Evolutionary conservation across 2,797 vertebrate genomes (phyloP), one percentile per base, ranked within the genome.

Genomic region (Rhynchotus rufescens): DNA sequence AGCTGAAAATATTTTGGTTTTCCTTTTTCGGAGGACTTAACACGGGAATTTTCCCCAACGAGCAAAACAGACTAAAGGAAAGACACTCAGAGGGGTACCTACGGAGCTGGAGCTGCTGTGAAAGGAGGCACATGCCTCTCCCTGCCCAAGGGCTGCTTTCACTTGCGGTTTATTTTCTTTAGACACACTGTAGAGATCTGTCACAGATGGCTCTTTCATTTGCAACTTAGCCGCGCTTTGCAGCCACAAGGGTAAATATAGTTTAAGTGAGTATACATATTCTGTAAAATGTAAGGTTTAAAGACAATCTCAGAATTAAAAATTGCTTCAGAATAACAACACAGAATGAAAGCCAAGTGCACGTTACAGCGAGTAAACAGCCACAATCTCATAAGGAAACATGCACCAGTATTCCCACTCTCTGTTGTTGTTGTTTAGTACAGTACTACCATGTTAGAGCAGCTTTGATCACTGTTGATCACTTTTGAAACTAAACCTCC

Each of bases 401-500:
- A 4, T 75, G 86, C 88, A 92, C 59, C 75, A 84, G 81, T 83
- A 76, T 78, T 88, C 57, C 73, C 80, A 23, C 49, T 25, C 13
- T 51, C 21, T 45, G 44, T 45, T 45, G 44, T 45, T 45, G 17
- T 45, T 40, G 59, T 42, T 51, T 28, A 52, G 26, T 7, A 52
- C 28, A 68, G 28, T 66, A 45, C 22, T 87, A 74, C 51, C 65
- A 86, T n/a, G 12, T 71, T 17, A 61, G 23, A 92, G 67, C 12
- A 89, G 76, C 44, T 81, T 10, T 69, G 59, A 88, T 83, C 68
- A 73, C 57, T 84, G 86, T 12, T 88, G 59, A 88, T 83, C 68
- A 73, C 57, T 84, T 85, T 12, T 88, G 86, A 89, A 93, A 94
- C 69, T 78, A 80, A 94, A 81, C 65, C 34, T 62, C 77, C 91